Conservation (phyloP, 2,888 invertebrate genomes). For the Coecobrya sp. region DNA sequence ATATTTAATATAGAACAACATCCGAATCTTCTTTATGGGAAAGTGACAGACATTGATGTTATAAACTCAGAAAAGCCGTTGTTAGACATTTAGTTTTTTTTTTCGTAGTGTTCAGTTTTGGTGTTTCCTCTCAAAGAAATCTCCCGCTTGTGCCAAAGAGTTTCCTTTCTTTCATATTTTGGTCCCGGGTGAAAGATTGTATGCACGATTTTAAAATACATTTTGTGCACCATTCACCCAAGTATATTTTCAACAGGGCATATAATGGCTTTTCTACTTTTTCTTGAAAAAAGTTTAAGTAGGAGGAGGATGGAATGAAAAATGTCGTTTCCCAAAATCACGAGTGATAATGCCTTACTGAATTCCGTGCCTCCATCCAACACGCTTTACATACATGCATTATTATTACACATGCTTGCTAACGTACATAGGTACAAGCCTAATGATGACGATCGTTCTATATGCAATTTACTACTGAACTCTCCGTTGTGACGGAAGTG, state of each 20-base stretch:
- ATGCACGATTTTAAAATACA: neutral
- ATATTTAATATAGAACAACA: slow-evolving; percentile 46
- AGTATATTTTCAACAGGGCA: slow-evolving; percentile 22
- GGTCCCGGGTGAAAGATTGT: neutral
- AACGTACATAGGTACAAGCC: neutral
- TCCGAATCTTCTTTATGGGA: slow-evolving; percentile 12
- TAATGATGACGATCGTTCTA: neutral
- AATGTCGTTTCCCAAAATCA: slow-evolving; percentile 71
- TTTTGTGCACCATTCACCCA: slow-evolving; percentile 9
- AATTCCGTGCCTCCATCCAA: neutral
- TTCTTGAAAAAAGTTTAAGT: slow-evolving; percentile 16
- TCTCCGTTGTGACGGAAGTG: neutral
- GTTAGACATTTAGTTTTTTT: slow-evolving; percentile 22
- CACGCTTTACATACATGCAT: neutral
- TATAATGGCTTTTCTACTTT: slow-evolving; percentile 31
- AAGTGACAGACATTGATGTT: slow-evolving; percentile 73
- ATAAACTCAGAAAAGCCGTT: slow-evolving; percentile 47
- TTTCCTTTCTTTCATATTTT: neutral
- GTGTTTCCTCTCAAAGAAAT: neutral
- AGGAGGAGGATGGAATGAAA: slow-evolving; percentile 57
- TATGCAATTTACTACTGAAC: neutral
- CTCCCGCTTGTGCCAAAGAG: neutral
- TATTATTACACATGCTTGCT: neutral
- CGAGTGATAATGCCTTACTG: slow-evolving; percentile 59
- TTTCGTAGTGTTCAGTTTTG: slow-evolving; percentile 10